Evolutionary conservation across 2,888 invertebrate species (phyloP), one percentile per base, ranked within the genome.

Genomic region (Spilosoma lubricipeda): DNA sequence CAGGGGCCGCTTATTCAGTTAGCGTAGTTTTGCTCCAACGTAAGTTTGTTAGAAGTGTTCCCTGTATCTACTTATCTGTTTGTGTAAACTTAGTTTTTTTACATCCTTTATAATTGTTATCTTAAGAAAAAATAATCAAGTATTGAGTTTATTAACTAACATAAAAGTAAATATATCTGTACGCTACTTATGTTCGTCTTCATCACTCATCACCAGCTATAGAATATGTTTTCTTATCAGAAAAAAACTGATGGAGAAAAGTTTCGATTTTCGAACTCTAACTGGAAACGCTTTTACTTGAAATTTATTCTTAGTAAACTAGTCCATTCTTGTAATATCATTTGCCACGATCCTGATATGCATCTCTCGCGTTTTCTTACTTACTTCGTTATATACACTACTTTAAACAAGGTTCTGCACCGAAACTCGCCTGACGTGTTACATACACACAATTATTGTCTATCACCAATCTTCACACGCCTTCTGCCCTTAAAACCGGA

Each of bases 1-100:
- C 81, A 83, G 85, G 85, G 80, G 79, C 81, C 79, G 79, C 82
- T 85, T 80, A 84, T 84, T 85, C 75, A 82, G 77, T 84, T 83
- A 85, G 70, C 71, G 72, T 18, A 83, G 78, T 83, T 85, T 77
- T 64, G 73, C 52, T 59, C 71, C 65, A 52, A 66, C 66, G 45
- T 79, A 84, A 84, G 83, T 83, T 81, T 81, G 78, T 85, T 85
- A 81, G 80, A 77, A 74, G 77, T 76, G 77, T 79, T 75, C 15
- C n/a, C 72, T 72, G 78, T 79, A 84, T 77, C 42, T 73, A 83
- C 79, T 85, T 85, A 76, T 33, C 70, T 71, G 36, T 73, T 79
- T 72, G 67, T 71, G 70, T 78, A 69, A 63, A 82, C 72, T 70
- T 66, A 18, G 15, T 63, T 27, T 63, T 59, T 63, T 15, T 13